Percentiles rank a stretch among this genome's conserved stretches.
phyloP scores from a whole-genome alignment of 2,888 invertebrate genomes.

The Labia minor region DNA sequence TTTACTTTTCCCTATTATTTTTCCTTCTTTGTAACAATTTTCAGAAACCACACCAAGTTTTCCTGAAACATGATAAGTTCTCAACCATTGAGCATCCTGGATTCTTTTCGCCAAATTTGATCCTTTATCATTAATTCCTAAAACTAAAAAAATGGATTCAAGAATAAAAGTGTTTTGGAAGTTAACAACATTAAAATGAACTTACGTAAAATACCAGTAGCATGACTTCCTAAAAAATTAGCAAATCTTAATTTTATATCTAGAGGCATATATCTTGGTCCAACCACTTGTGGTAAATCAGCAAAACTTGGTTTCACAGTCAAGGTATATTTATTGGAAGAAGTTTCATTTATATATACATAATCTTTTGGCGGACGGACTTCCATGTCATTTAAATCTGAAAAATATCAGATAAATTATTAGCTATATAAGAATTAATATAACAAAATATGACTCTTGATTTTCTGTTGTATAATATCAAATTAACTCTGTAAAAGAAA shows the following conservation, averaged over 20 bases:
- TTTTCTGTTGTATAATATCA: neutral
- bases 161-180: neutral
- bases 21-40: constrained; percentile 58
- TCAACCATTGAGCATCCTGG: constrained; percentile 48
- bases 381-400: constrained; percentile 62
- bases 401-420: constrained; percentile 25
- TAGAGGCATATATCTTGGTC: constrained; percentile 57
- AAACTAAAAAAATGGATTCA: constrained; percentile 51
- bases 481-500: too few species aligned
- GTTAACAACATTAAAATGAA: too few species aligned
- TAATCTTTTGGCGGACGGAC: constrained; percentile 47
- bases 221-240: constrained; percentile 49
- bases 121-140: constrained; percentile 64
- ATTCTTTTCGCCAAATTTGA: constrained; percentile 45
- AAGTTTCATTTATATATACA: constrained; percentile 53
- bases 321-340: constrained; percentile 46
- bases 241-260: constrained; percentile 55
- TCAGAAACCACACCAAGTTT: constrained; percentile 66
- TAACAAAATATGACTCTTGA: neutral
- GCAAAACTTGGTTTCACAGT: constrained; percentile 54
- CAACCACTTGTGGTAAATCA: constrained; percentile 62
- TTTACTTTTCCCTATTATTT: constrained; percentile 55
- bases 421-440: neutral
- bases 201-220: constrained; percentile 65
- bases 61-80: constrained; percentile 64